Evolutionary conservation across 2,797 vertebrate genomes (phyloP).

Genomic region (Dryobates pubescens): DNA sequence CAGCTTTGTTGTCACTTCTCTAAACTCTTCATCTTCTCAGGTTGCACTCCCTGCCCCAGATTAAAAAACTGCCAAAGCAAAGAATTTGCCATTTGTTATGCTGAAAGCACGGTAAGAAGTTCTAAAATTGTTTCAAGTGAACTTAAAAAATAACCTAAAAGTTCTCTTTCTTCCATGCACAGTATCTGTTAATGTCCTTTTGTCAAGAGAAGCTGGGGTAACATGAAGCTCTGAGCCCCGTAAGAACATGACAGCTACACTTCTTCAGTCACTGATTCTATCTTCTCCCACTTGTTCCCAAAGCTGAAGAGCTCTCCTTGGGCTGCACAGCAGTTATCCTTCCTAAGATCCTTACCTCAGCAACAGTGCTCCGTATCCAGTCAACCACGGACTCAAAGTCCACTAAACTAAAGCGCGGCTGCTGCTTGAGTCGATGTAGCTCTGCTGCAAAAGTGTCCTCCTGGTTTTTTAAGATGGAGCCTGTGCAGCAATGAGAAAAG

Average conservation of each 20-base stretch:
- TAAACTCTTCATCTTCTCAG: background rate
- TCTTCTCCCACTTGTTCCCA: background rate
- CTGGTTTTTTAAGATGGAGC: slow-evolving; percentile 96
- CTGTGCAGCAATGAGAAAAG: slow-evolving; percentile 67
- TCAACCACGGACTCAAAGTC: slow-evolving; percentile 97
- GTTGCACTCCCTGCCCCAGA: background rate
- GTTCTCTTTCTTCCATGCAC: background rate
- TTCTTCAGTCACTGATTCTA: background rate
- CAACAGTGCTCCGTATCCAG: slow-evolving; percentile 92
- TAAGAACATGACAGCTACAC: background rate
- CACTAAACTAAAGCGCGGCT: slow-evolving; percentile 91
- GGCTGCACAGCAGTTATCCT: background rate
- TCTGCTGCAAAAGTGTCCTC: slow-evolving; percentile 94
- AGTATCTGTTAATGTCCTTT: background rate
- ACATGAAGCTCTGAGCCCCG: background rate
- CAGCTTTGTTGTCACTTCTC: background rate
- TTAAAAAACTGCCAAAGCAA: background rate
- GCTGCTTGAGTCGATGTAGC: slow-evolving; percentile 93
- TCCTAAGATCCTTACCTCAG: slow-evolving; percentile 83
- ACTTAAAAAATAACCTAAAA: background rate
- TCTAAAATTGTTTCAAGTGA: background rate
- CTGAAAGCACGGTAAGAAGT: background rate
- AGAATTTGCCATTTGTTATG: background rate
- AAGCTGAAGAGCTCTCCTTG: background rate
- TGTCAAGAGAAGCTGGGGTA: background rate